phyloP scores from a whole-genome alignment of 1,140 invertebrate genomes.

The Pinna nobilis region DNA sequence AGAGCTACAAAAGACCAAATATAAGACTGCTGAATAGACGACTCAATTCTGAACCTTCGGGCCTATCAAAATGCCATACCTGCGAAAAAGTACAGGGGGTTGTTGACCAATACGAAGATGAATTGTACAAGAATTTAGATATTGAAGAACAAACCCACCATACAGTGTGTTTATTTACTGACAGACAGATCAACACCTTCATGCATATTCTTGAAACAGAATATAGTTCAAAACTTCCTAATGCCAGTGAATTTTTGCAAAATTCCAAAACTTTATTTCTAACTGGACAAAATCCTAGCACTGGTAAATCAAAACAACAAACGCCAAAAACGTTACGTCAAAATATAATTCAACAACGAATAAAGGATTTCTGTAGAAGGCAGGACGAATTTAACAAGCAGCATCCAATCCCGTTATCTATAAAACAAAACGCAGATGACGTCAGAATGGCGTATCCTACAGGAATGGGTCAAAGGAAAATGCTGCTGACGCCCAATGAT shows the following conservation, averaged over 20 bases:
- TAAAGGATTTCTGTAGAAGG: conserved; percentile 27
- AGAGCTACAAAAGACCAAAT: not conserved
- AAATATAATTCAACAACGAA: conserved; percentile 14
- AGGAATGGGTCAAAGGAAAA: not conserved
- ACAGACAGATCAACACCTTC: conserved; percentile 32
- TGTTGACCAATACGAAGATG: conserved; percentile 23
- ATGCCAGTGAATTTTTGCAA: conserved; percentile 20
- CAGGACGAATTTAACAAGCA: conserved; percentile 36
- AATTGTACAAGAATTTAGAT: conserved; percentile 15
- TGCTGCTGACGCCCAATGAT: not conserved
- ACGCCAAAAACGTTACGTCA: not conserved
- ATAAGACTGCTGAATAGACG: not conserved
- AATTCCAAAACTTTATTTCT: conserved; percentile 18
- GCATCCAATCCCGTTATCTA: conserved; percentile 23
- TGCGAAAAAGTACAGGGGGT: conserved; percentile 26
- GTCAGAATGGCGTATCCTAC: conserved; percentile 16
- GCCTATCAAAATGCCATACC: conserved; percentile 5
- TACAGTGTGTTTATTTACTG: conserved; percentile 29
- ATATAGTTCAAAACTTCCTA: conserved; percentile 17
- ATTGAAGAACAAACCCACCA: conserved; percentile 7
- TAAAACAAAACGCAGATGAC: conserved; percentile 15
- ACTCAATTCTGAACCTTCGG: not conserved
- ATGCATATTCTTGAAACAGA: conserved; percentile 22
- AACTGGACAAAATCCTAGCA: not conserved
- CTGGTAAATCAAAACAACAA: not conserved